phyloP scores from a whole-genome alignment of 2,113 vertebrate species.

The Kryptolebias marmoratus region DNA sequence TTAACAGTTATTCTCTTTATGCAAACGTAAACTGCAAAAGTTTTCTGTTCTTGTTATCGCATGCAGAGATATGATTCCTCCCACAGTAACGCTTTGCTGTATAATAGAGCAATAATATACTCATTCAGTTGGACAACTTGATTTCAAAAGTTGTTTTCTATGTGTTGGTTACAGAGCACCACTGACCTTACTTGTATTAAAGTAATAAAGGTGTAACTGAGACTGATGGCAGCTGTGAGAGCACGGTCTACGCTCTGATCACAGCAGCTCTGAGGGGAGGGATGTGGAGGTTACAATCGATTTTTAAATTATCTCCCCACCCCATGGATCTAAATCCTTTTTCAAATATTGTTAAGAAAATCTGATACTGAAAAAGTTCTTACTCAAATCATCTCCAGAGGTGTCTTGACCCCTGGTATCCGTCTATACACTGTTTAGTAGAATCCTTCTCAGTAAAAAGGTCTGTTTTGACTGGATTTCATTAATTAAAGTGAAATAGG shows the following conservation, averaged over 20 bases:
- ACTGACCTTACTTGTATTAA: conserved; percentile 1
- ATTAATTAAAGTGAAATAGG: no score
- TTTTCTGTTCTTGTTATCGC: neutral
- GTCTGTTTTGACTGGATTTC: no score
- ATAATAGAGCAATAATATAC: neutral
- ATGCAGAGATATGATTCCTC: neutral
- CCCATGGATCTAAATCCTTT: no score
- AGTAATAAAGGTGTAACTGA: conserved; percentile 10
- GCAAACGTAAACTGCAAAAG: neutral
- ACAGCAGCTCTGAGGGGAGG: no score
- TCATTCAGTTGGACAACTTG: neutral
- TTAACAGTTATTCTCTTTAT: neutral
- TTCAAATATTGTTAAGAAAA: no score
- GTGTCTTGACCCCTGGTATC: no score
- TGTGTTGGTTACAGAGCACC: conserved; percentile 1
- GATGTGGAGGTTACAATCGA: no score
- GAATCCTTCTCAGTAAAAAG: no score
- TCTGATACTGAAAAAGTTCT: no score
- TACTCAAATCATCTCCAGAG: no score
- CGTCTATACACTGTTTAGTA: no score
- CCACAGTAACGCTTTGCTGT: neutral
- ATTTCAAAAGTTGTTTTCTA: conserved; percentile 5
- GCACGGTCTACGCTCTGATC: neutral
- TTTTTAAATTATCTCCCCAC: no score
- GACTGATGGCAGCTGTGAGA: conserved; percentile 1